phyloP scores from a whole-genome alignment of 1,140 invertebrate genomes.

The Prorops nasuta region DNA sequence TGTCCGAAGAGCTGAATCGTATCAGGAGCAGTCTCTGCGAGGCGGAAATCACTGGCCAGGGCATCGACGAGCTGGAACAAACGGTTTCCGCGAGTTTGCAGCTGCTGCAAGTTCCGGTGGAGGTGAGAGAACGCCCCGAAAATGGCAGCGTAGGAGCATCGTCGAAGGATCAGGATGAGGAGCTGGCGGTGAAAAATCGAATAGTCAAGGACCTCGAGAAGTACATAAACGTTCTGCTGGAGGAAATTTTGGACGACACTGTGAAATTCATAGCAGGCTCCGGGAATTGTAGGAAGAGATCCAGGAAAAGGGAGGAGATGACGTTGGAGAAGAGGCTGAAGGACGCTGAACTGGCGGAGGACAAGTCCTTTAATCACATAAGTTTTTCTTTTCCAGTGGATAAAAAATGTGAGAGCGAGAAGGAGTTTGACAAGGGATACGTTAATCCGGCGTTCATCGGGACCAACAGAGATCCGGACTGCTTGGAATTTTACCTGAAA shows the following conservation, averaged over 20 bases:
- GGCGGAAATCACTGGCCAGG: constrained; percentile 32
- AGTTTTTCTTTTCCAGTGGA: constrained; percentile 30
- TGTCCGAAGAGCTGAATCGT: constrained; percentile 42
- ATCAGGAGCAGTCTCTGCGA: constrained; percentile 49
- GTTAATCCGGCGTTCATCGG: constrained; percentile 45
- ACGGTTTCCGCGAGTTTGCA: constrained; percentile 32
- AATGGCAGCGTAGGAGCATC: not conserved
- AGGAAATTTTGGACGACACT: constrained; percentile 43
- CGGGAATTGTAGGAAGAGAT: constrained; percentile 8
- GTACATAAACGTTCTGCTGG: constrained; percentile 41
- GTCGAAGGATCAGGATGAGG: constrained; percentile 14
- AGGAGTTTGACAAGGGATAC: constrained; percentile 30
- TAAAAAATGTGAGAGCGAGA: not conserved
- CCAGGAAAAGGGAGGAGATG: not conserved
- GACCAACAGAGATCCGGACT: constrained; percentile 39
- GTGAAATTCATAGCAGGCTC: constrained; percentile 32
- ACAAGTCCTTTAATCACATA: constrained; percentile 22
- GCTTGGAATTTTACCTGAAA: constrained; percentile 36
- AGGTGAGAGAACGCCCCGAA: not conserved
- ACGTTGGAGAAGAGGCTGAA: not conserved
- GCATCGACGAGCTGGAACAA: constrained; percentile 41
- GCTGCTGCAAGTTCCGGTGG: constrained; percentile 9
- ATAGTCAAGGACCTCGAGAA: constrained; percentile 42
- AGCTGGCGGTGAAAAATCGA: constrained; percentile 36
- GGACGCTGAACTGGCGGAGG: not conserved